These are phyloP conservation scores for Marronus borbonicus DNA, from an alignment of 2,888 invertebrate species.

Conservation along the genomic window DNA sequence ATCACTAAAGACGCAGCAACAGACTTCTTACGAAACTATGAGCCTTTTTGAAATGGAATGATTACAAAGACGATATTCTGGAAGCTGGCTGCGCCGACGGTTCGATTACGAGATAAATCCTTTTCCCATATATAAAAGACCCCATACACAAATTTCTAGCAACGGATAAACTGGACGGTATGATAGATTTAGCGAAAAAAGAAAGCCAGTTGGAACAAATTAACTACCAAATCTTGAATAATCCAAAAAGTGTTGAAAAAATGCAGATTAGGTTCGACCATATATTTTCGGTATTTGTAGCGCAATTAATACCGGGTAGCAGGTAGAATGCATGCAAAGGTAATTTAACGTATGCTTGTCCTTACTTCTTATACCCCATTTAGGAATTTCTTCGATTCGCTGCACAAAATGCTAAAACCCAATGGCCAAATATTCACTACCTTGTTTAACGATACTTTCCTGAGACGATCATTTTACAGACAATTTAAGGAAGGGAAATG, in stretches of 20 bases:
- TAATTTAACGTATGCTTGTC: no score
- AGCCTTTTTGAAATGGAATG: not conserved
- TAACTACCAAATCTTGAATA: not conserved
- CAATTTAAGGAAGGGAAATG: not conserved
- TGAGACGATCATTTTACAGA: not conserved
- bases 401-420: constrained; percentile 25
- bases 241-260: not conserved
- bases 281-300: not conserved
- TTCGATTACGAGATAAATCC: not conserved
- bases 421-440: constrained; percentile 18
- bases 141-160: not conserved
- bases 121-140: constrained; percentile 19
- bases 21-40: no score
- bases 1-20: no score
- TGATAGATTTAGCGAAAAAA: not conserved
- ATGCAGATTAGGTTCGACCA: not conserved
- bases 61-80: constrained; percentile 7
- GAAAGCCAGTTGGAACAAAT: not conserved
- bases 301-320: not conserved
- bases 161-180: not conserved
- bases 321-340: not conserved
- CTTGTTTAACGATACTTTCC: not conserved
- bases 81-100: constrained; percentile 27
- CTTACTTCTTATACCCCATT: not conserved
- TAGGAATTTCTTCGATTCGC: not conserved